These are phyloP conservation scores for Macrophya alboannulata DNA, from an alignment of 2,888 invertebrate species.

Conservation along the genomic window DNA sequence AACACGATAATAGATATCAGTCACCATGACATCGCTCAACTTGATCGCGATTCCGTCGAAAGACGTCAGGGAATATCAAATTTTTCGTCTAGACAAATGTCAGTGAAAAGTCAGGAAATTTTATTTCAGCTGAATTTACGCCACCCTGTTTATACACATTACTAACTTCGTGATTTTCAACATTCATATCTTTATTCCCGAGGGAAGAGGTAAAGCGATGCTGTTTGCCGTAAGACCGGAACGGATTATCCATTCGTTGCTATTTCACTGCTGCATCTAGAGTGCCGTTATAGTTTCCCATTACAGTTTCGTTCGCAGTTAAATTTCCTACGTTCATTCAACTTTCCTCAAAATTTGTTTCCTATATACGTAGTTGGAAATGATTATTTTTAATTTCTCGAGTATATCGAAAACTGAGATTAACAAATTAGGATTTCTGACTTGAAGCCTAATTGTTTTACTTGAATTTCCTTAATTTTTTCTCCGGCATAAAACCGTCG, in stretches of 20 bases:
- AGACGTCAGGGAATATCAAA: no score
- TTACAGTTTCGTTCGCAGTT: not conserved
- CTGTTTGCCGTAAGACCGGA: not conserved
- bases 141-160: no score
- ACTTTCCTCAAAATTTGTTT: not conserved
- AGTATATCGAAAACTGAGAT: no score
- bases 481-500: not conserved
- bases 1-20: no score
- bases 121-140: no score
- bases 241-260: not conserved
- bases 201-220: not conserved
- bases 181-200: not conserved
- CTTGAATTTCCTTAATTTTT: not conserved
- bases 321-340: not conserved
- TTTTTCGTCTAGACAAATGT: no score
- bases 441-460: not conserved
- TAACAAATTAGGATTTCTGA: no score
- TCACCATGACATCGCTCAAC: no score
- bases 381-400: not conserved
- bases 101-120: no score
- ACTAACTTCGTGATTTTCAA: not conserved
- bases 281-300: not conserved
- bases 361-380: not conserved
- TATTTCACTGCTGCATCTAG: not conserved
- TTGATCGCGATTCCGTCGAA: no score